Percentiles rank a stretch among this genome's conserved stretches.
These are phyloP conservation scores for Synanceia verrucosa DNA, from an alignment of 2,797 vertebrate genomes.

Conservation along the genomic window DNA sequence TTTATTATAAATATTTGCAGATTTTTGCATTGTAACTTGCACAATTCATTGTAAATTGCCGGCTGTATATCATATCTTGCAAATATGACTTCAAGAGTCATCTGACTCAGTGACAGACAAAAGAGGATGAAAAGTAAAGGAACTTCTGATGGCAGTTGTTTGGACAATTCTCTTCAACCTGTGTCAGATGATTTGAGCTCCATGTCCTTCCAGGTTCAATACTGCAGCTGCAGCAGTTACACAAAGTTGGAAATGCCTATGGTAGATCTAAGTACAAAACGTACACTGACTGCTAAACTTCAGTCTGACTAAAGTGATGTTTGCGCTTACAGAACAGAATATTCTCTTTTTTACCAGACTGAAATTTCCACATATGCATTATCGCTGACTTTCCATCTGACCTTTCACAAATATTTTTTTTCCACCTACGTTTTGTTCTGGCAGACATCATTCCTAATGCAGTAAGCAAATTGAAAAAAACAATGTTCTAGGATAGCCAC, in stretches of 20 bases:
- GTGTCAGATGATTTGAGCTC: background rate
- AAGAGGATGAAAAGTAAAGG: background rate
- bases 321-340: background rate
- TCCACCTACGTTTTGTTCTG: background rate
- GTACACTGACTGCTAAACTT: background rate
- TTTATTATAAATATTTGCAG: slow-evolving; percentile 1
- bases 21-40: slow-evolving; percentile 22
- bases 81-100: background rate
- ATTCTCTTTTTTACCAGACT: background rate
- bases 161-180: background rate
- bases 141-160: background rate
- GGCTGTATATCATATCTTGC: background rate
- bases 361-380: background rate
- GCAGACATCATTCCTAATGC: background rate
- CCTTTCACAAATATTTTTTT: background rate
- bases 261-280: background rate
- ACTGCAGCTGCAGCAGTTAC: background rate
- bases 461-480: background rate
- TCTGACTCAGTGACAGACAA: background rate
- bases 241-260: background rate
- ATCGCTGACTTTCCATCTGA: background rate
- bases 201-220: slow-evolving; percentile 2
- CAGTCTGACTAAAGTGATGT: background rate
- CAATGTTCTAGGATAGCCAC: background rate
- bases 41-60: slow-evolving; percentile 3